Base-by-base conservation (phyloP, 1,140 invertebrate genomes). In the Doryteuthis pealeii region DNA sequence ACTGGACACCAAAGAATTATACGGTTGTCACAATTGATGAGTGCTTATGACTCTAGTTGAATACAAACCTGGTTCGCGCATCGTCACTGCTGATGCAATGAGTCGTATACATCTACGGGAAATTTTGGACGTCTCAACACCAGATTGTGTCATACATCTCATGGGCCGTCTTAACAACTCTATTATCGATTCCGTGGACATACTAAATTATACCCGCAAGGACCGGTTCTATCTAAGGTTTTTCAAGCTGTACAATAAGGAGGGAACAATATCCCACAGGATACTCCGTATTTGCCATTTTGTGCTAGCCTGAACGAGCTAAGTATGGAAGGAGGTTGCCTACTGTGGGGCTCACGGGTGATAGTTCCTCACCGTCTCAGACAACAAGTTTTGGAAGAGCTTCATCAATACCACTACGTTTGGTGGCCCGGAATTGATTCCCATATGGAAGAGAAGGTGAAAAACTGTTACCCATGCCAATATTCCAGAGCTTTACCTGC, bases 401-500 rank as follows among this genome's bases (percentile, higher is more conserved):
- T 6, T 90, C 35, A 40, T 10, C 35, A 40, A 40, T 40, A 10
- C 91, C 80, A 84, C 85, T 89, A 90, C 78, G 85, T 90, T 8
- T 91, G 88, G 89, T 91, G 89, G 89, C 86, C 86, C 8, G 80
- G 79, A 1, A 86, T 90, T 0, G 88, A 91, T 76, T 45, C 76
- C 31, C 85, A 89, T 22, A 88, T 90, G 30, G 83, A 87, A 73
- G 45, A 40, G 10, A 40, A 40, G 35, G 35, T 40, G 35, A 40
- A 40, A 3, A 40, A 40, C 35, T 40, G 35, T 40, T 40, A 40
- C 35, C 81, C 82, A 35, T 90, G 90, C 75, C 72, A 74, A 70
- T 30, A 35, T 22, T 26, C 22, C 32, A 22, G 45, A 70, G 49
- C 30, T 28, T 58, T 14, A 32, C 75, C 71, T 43, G 28, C 66